Base-by-base conservation (phyloP, 2,113 vertebrate species). In the Embiotoca jacksoni region DNA sequence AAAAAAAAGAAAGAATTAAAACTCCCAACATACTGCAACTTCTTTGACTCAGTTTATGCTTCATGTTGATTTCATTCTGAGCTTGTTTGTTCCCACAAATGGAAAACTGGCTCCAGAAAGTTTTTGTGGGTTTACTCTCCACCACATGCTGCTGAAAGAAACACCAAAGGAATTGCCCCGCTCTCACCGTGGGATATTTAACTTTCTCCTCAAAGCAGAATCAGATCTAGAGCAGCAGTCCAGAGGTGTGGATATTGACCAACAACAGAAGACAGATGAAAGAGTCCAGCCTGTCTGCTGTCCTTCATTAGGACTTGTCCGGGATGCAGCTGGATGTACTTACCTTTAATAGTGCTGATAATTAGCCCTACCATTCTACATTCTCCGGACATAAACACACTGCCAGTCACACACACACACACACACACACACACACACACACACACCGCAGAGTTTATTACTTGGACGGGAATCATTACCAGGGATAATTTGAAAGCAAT, bases 401-500 rank as follows among this genome's bases (percentile, higher is more conserved):
- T 64, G 86, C 92, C 91, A 81, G 87, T 86, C 89, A 90, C 77
- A 47, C 84, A 79, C 65, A 70, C 73, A 65, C 53, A 65, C 16
- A 58, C 31, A 6, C 75, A 52, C 61, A 65, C 52, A 30, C 72
- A 64, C 75, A 58, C 72, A 64, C 61, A 33, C 70, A 57, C 74
- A 57, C 71, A 55, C 86, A 70, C 67, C 41, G 13, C 76, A 44
- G 46, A 78, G 79, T 93, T 92, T 91, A 91, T 92, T 93, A 91
- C 90, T 91, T 88, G 87, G 85, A 92, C 92, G 82, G 90, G 91
- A 92, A 93, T 92, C 89, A 92, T 94, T 93, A 94, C 94, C 87
- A 90, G 88, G 91, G 80, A 92, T 94, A 93, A 94, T 95, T 94
- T 94, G 91, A 93, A 93, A 93, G 94, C 91, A 94, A 95, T 95